These are phyloP conservation scores for Oncopodura yosiiana DNA, from an alignment of 1,140 invertebrate genomes.

Conservation along the genomic window DNA sequence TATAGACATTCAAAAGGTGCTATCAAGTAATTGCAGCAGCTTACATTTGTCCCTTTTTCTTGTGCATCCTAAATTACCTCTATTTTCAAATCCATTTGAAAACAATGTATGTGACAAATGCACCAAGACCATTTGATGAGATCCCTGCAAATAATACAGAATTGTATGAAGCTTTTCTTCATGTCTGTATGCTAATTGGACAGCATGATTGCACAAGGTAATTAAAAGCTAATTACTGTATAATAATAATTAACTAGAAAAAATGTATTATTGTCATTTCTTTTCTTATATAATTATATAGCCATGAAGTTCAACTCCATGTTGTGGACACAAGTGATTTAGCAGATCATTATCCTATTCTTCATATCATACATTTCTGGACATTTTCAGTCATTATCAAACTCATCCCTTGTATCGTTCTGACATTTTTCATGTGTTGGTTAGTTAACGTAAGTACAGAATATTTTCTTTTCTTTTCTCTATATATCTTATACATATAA, in stretches of 20 bases:
- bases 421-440: constrained; percentile 47
- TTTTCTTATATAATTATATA: constrained; percentile 24
- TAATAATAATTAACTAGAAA: too few relatives aligned
- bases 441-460: constrained; percentile 37
- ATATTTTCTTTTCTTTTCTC: not conserved
- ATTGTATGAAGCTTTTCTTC: not conserved
- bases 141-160: constrained; percentile 9
- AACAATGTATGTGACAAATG: constrained; percentile 3
- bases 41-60: constrained; percentile 43
- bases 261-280: too few relatives aligned
- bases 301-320: constrained; percentile 51
- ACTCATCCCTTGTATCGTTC: constrained; percentile 47
- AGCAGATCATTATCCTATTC: constrained; percentile 45
- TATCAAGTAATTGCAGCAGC: constrained; percentile 40
- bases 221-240: too few relatives aligned
- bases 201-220: too few relatives aligned
- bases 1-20: constrained; percentile 26
- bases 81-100: constrained; percentile 39
- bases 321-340: constrained; percentile 50
- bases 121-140: constrained; percentile 2
- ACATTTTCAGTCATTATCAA: constrained; percentile 49
- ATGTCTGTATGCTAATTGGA: too few relatives aligned
- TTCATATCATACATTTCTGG: constrained; percentile 49
- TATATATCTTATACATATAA: not conserved
- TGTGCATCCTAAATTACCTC: constrained; percentile 47